These are phyloP conservation scores for Harmothoe impar DNA, from an alignment of 2,888 invertebrate genomes.

Conservation along the genomic window DNA sequence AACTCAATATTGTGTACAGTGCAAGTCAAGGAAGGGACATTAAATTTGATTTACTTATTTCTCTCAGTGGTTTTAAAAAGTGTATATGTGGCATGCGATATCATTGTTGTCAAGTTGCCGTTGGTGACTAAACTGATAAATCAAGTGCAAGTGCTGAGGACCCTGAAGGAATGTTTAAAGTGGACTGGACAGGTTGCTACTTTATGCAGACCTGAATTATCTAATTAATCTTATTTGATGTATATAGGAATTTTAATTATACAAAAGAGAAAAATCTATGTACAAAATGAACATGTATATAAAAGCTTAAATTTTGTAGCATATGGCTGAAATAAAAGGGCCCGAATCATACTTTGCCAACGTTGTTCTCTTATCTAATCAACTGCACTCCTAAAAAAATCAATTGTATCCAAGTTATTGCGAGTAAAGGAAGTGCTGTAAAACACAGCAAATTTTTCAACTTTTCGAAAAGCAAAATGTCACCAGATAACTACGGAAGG, in stretches of 20 bases:
- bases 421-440: no score
- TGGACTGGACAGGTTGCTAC: background rate
- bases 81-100: background rate
- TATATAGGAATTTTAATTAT: conserved; percentile 35
- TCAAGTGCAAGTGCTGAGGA: background rate
- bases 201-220: background rate
- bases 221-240: conserved; percentile 38
- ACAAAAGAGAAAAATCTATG: background rate
- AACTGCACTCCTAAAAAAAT: no score
- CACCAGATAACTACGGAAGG: no score
- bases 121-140: background rate
- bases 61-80: background rate
- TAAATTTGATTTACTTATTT: background rate
- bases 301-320: conserved; percentile 46
- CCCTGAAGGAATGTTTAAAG: background rate
- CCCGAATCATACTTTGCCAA: background rate
- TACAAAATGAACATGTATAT: conserved; percentile 39
- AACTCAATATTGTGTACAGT: background rate
- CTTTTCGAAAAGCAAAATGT: no score
- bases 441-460: no score
- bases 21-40: background rate
- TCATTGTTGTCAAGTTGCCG: background rate
- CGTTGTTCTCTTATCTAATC: no score
- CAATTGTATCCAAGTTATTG: no score
- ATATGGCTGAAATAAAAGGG: conserved; percentile 32